Evolutionary conservation across 2,888 invertebrate species (phyloP).

Genomic region (Anaspis maculata): DNA sequence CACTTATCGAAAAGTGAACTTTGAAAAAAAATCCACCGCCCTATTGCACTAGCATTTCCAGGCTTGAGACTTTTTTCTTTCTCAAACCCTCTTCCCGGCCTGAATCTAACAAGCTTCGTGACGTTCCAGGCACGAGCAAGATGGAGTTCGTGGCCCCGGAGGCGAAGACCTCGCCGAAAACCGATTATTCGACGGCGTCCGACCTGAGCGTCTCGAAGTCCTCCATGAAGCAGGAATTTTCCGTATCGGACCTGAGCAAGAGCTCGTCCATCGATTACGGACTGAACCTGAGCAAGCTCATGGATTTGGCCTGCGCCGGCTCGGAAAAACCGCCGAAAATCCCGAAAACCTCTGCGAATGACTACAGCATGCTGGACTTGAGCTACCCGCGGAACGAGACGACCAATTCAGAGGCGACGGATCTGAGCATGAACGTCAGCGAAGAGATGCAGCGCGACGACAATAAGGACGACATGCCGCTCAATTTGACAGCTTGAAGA

Average conservation of each 20-base stretch:
- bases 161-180: slow-evolving; percentile 32
- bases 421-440: slow-evolving; percentile 22
- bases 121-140: slow-evolving; percentile 43
- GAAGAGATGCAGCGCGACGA: slow-evolving; percentile 10
- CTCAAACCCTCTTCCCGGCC: too few relatives aligned
- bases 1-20: too few relatives aligned
- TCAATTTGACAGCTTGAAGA: slow-evolving; percentile 19
- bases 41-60: too few relatives aligned
- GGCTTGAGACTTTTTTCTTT: too few relatives aligned
- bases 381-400: slow-evolving; percentile 39
- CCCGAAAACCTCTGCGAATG: slow-evolving; percentile 45
- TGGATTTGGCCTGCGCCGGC: slow-evolving; percentile 22
- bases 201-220: slow-evolving; percentile 29
- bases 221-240: slow-evolving; percentile 19
- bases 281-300: slow-evolving; percentile 29
- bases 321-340: slow-evolving; percentile 53
- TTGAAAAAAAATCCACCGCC: too few relatives aligned
- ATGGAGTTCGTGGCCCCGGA: slow-evolving; percentile 43
- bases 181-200: slow-evolving; percentile 25
- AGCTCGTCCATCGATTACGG: slow-evolving; percentile 36
- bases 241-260: slow-evolving; percentile 42
- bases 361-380: slow-evolving; percentile 44
- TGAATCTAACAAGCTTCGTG: too few relatives aligned
- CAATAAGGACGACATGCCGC: slow-evolving; percentile 18
- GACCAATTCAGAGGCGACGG: slow-evolving; percentile 22